Evolutionary conservation across 1,140 invertebrate species (phyloP).

Genomic region (Rhynchophorus ferrugineus): DNA sequence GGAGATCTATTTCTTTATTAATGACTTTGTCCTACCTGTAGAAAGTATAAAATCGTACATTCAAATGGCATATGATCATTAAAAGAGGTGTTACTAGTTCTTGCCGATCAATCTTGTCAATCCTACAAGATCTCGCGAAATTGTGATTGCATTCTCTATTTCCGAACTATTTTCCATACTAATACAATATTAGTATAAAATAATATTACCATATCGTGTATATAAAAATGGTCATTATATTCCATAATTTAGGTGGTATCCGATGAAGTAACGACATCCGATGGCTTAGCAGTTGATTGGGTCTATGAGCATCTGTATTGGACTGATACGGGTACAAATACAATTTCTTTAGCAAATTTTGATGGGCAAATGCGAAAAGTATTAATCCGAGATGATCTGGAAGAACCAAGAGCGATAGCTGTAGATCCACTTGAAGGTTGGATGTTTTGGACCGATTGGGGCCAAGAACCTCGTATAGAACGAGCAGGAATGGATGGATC

Average conservation of each 20-base stretch:
- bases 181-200: no score
- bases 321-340: conserved; percentile 88
- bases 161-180: no score
- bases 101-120: no score
- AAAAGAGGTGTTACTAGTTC: no score
- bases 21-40: no score
- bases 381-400: conserved; percentile 72
- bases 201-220: no score
- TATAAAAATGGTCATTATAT: no score
- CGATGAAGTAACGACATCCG: conserved; percentile 77
- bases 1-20: no score
- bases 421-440: conserved; percentile 92
- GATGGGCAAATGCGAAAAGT: conserved; percentile 84
- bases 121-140: no score
- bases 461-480: conserved; percentile 84
- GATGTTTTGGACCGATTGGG: conserved; percentile 98
- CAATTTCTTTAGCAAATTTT: conserved; percentile 81
- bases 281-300: conserved; percentile 95
- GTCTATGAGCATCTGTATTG: conserved; percentile 95
- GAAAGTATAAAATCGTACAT: no score
- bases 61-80: no score
- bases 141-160: no score
- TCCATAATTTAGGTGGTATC: conserved; percentile 43
- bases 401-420: conserved; percentile 92
- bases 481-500: conserved; percentile 91